Conservation (phyloP, 2,888 invertebrate genomes). For the Megaustenia siamemsis region DNA sequence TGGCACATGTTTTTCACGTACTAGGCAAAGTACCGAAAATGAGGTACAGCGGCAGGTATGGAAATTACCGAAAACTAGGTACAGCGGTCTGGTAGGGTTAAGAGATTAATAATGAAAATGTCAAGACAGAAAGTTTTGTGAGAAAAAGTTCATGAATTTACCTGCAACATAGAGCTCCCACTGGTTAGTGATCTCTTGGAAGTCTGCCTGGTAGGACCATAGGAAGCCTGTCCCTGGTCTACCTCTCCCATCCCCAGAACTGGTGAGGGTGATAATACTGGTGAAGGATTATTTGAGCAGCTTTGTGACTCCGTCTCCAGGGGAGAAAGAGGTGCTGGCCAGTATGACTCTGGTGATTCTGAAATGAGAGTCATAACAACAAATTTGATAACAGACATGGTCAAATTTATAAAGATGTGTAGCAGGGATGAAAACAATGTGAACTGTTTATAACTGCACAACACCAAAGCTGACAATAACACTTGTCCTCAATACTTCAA, state of each 20-base stretch:
- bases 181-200: slow-evolving; percentile 36
- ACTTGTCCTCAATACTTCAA: too few species aligned
- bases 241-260: slow-evolving; percentile 26
- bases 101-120: too few species aligned
- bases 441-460: too few species aligned
- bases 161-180: slow-evolving; percentile 21
- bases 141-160: neutral
- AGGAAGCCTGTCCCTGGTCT: neutral
- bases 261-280: neutral
- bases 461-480: too few species aligned
- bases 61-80: too few species aligned
- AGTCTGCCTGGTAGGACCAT: slow-evolving; percentile 25
- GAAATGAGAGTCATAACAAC: neutral
- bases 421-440: too few species aligned
- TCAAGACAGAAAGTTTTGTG: too few species aligned
- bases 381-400: neutral
- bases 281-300: slow-evolving; percentile 12
- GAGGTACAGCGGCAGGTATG: too few species aligned
- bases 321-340: neutral
- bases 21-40: too few species aligned
- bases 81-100: too few species aligned
- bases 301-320: neutral
- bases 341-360: slow-evolving; percentile 12
- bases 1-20: too few species aligned
- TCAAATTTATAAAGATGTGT: too few species aligned